Percentiles rank a stretch among this genome's conserved stretches.
Evolutionary conservation across 2,113 vertebrate species (phyloP).

Genomic region (Willisornis vidua): DNA sequence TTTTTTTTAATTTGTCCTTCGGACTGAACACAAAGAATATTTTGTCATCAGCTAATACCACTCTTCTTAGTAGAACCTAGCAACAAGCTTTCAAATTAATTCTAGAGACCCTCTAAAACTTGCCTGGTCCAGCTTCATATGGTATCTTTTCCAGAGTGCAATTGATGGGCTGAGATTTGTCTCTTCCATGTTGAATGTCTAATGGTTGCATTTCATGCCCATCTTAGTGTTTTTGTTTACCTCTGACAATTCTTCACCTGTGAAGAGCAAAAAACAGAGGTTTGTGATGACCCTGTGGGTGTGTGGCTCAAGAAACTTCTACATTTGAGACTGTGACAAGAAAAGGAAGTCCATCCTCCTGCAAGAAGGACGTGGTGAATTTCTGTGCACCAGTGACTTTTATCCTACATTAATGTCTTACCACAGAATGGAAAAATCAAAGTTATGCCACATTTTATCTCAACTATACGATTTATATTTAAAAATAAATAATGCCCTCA

Average conservation of each 20-base stretch:
- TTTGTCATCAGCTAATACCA: background rate
- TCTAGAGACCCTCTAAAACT: background rate
- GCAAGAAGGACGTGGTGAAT: background rate
- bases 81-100: background rate
- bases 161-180: background rate
- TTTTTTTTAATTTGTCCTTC: background rate
- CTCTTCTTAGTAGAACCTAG: background rate
- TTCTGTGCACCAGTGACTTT: background rate
- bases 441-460: background rate
- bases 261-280: background rate
- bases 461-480: background rate
- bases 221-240: background rate
- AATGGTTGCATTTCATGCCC: background rate
- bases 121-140: background rate
- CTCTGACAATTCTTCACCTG: background rate
- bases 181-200: background rate
- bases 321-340: background rate
- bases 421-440: background rate
- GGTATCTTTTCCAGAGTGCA: background rate
- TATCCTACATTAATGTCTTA: background rate
- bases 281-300: background rate
- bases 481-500: conserved; percentile 28
- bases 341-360: background rate
- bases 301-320: background rate
- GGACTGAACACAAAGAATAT: background rate